Evolutionary conservation across 2,888 invertebrate genomes (phyloP).

Genomic region (Drosophila rellima): DNA sequence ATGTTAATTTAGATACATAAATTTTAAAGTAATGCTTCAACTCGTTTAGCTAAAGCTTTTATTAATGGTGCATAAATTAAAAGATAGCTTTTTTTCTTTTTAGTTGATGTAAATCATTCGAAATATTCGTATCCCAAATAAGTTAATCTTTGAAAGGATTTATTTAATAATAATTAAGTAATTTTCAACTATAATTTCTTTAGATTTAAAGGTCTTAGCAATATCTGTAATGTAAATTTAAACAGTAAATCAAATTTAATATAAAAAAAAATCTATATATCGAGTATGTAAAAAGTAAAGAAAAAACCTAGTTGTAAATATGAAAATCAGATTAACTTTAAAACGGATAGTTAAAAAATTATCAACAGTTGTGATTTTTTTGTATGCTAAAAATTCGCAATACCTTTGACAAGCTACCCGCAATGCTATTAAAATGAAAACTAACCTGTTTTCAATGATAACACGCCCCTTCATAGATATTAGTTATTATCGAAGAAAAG

Average conservation of each 20-base stretch:
- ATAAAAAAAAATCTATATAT: too few species aligned
- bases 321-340: too few species aligned
- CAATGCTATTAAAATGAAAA: not conserved
- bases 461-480: conserved; percentile 3
- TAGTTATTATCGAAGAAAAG: conserved; percentile 9
- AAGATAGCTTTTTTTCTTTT: not conserved
- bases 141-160: not conserved
- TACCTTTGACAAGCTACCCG: not conserved
- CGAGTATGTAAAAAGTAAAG: too few species aligned
- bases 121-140: not conserved
- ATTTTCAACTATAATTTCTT: too few species aligned
- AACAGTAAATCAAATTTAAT: too few species aligned
- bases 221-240: too few species aligned
- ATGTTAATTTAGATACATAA: conserved; percentile 31
- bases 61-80: conserved; percentile 37
- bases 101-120: not conserved
- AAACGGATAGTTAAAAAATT: too few species aligned
- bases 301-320: too few species aligned
- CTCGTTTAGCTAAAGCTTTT: conserved; percentile 21
- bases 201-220: too few species aligned
- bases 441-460: conserved; percentile 17
- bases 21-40: conserved; percentile 11
- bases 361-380: too few species aligned
- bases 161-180: too few species aligned
- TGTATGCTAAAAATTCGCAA: not conserved